Evolutionary conservation across 2,888 invertebrate genomes (phyloP).

Genomic region (Aplocera efformata): DNA sequence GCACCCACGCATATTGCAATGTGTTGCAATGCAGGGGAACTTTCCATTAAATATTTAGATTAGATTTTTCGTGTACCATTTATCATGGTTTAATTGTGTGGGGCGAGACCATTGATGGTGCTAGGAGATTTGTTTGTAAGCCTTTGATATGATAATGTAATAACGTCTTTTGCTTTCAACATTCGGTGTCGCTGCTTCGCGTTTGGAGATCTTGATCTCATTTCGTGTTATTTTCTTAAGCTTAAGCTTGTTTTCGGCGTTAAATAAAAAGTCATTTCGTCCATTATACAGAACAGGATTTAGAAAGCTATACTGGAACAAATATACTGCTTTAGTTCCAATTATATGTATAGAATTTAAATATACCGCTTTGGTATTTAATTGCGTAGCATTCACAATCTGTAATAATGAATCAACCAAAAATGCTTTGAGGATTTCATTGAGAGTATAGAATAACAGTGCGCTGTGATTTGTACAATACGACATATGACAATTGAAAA

Average conservation of each 20-base stretch:
- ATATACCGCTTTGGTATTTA: no score
- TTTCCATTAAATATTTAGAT: slow-evolving; percentile 80
- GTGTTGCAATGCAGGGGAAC: slow-evolving; percentile 62
- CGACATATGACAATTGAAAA: no score
- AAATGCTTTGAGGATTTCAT: no score
- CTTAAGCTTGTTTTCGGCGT: background rate
- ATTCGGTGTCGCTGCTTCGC: slow-evolving; percentile 2
- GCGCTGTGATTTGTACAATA: no score
- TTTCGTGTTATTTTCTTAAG: slow-evolving; percentile 6
- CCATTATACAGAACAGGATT: no score
- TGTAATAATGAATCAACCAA: no score
- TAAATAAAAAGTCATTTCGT: background rate
- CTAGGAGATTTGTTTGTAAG: slow-evolving; percentile 55
- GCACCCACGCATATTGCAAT: slow-evolving; percentile 34
- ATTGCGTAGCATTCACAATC: no score
- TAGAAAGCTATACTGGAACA: no score
- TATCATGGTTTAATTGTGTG: slow-evolving; percentile 75
- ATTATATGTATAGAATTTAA: no score
- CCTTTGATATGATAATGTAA: slow-evolving; percentile 76
- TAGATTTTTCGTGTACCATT: slow-evolving; percentile 78
- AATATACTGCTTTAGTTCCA: no score
- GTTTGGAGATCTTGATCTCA: slow-evolving; percentile 13
- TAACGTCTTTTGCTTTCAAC: slow-evolving; percentile 37
- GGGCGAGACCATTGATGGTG: slow-evolving; percentile 60
- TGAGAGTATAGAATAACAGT: no score